These are phyloP conservation scores for Meleagris gallopavo DNA, from an alignment of 2,113 vertebrate genomes.

Conservation along the genomic window DNA sequence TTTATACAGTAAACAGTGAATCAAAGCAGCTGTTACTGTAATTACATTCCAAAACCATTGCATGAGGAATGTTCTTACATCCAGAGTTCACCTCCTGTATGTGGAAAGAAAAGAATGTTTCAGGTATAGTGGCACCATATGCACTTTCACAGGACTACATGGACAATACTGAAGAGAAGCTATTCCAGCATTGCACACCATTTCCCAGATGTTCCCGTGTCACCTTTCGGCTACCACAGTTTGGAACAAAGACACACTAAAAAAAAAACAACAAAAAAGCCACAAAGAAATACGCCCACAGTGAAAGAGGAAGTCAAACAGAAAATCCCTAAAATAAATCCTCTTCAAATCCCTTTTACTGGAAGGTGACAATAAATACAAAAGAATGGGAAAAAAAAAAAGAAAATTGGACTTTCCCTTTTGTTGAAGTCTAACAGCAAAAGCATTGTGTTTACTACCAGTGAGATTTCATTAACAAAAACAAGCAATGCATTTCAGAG, in stretches of 20 bases:
- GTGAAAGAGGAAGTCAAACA: neutral
- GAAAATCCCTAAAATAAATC: neutral
- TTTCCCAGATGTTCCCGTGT: neutral
- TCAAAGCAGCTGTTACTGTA: neutral
- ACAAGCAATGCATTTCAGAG: neutral
- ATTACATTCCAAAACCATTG: neutral
- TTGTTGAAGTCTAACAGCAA: neutral
- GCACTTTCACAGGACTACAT: neutral
- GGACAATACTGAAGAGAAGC: neutral
- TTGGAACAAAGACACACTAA: neutral
- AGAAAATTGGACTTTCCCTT: neutral
- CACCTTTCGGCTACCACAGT: neutral
- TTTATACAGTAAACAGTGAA: neutral
- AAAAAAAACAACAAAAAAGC: neutral
- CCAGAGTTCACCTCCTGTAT: neutral
- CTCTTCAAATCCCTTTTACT: neutral
- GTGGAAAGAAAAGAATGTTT: neutral
- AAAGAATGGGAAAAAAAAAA: neutral
- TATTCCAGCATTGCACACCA: neutral
- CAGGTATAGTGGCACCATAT: neutral
- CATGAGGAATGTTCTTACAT: neutral
- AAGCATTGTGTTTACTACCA: neutral
- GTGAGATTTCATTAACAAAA: neutral
- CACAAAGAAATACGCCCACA: neutral
- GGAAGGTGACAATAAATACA: neutral